A percentile compares a stretch with the other conserved stretches of the same genome.
Evolutionary conservation across 2,113 vertebrate genomes (phyloP).

Genomic region (Hystrix brachyura): DNA sequence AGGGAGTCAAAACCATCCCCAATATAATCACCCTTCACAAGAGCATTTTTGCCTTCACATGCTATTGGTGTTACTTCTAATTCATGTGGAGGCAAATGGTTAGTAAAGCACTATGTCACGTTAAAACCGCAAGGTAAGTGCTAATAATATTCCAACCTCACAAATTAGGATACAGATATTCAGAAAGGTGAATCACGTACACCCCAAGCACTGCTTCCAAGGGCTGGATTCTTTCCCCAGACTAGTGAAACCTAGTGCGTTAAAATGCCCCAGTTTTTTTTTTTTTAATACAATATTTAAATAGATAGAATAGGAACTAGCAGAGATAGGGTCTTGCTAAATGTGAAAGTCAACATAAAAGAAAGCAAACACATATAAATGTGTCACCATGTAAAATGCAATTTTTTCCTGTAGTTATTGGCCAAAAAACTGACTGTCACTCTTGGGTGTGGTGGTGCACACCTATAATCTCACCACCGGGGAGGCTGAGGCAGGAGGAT

Average conservation of each 20-base stretch:
- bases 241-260: neutral
- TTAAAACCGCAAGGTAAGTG: neutral
- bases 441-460: neutral
- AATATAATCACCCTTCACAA: neutral
- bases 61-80: neutral
- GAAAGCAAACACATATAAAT: neutral
- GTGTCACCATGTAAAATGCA: neutral
- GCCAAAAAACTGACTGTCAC: neutral
- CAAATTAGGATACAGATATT: neutral
- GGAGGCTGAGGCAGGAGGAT: neutral
- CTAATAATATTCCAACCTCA: neutral
- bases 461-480: neutral
- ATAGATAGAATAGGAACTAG: neutral
- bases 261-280: neutral
- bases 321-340: neutral
- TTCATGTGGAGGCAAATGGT: neutral
- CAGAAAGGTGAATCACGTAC: neutral
- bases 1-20: neutral
- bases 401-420: slow-evolving; percentile 10
- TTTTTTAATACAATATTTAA: neutral
- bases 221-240: neutral
- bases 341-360: neutral
- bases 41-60: neutral
- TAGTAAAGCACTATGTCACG: neutral
- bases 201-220: neutral